phyloP scores from a whole-genome alignment of 2,888 invertebrate genomes.

The Idaea biselata region DNA sequence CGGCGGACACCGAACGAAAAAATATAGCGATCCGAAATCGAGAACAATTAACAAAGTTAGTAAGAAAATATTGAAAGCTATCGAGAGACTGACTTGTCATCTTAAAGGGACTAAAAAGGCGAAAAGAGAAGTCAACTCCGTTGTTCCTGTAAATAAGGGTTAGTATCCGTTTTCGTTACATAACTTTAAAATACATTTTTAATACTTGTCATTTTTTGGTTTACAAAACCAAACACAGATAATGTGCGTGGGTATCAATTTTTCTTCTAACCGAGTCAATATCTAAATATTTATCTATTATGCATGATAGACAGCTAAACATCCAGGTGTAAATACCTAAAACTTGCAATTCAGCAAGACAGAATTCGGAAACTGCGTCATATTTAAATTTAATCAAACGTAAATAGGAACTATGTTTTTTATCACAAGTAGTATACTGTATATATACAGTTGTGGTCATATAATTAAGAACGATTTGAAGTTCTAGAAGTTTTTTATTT shows the following conservation, averaged over 20 bases:
- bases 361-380: not conserved
- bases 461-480: too few relatives aligned
- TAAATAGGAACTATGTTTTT: not conserved
- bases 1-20: conserved; percentile 61
- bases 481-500: too few relatives aligned
- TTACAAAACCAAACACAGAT: not conserved
- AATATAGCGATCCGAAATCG: conserved; percentile 70
- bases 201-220: not conserved
- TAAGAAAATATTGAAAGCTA: conserved; percentile 70
- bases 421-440: too few relatives aligned
- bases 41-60: conserved; percentile 77
- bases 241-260: not conserved
- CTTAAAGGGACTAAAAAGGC: conserved; percentile 57
- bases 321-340: not conserved
- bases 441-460: too few relatives aligned
- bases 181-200: not conserved
- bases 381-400: not conserved
- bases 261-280: not conserved
- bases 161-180: conserved; percentile 19
- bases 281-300: too few relatives aligned
- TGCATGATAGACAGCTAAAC: too few relatives aligned
- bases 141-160: conserved; percentile 37
- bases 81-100: conserved; percentile 70
- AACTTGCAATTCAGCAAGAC: not conserved
- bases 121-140: conserved; percentile 38